Evolutionary conservation across 2,888 invertebrate species (phyloP).

Genomic region (Drosophila melanosoma): DNA sequence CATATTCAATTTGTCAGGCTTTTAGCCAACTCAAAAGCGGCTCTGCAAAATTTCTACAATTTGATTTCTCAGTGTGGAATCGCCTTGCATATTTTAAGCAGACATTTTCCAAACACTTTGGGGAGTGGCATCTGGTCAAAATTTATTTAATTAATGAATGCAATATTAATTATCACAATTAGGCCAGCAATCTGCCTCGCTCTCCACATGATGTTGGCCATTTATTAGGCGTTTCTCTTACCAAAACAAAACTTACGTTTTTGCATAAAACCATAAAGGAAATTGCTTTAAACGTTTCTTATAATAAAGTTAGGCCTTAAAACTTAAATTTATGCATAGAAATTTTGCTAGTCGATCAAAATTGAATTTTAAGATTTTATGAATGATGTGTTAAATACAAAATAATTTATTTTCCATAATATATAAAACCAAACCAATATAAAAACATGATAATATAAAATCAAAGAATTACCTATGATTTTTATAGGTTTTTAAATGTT

Average conservation of each 20-base stretch:
- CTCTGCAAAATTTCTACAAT: constrained; percentile 13
- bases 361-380: no score
- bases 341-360: neutral
- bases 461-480: neutral
- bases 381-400: no score
- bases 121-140: constrained; percentile 2
- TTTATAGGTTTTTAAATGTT: no score
- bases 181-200: neutral
- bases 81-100: constrained; percentile 48
- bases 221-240: constrained; percentile 17
- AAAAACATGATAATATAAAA: no score
- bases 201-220: constrained; percentile 22
- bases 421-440: no score
- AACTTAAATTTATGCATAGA: neutral
- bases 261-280: constrained; percentile 33
- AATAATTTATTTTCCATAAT: no score
- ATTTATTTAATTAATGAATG: constrained; percentile 61
- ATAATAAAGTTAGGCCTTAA: constrained; percentile 34
- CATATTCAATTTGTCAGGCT: constrained; percentile 63
- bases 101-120: constrained; percentile 3
- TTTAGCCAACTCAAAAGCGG: constrained; percentile 47
- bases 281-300: constrained; percentile 15
- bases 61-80: constrained; percentile 27
- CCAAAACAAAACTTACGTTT: constrained; percentile 18
- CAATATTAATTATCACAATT: constrained; percentile 61